Evolutionary conservation across 2,888 invertebrate genomes (phyloP), one percentile per base, ranked within the genome.

Genomic region (Troides oblongomaculatus): DNA sequence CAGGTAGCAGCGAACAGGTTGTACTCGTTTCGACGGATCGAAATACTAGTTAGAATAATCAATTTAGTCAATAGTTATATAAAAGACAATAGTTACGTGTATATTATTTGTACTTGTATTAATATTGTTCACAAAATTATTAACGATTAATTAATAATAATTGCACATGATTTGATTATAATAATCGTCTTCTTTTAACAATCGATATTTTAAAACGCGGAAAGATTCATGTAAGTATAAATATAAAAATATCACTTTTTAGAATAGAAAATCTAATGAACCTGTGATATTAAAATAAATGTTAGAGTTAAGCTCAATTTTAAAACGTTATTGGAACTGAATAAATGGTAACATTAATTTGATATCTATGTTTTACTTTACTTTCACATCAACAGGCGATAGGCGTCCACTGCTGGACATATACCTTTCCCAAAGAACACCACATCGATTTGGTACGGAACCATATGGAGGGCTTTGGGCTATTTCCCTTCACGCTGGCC

Each of bases 221-320:
- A 53, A 17, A 53, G 39, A 30, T 30, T 18, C 46, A 64, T 36
- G 56, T 69, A 69, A 69, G 46, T 61, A 57, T 66, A 63, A 67
- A 70, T 64, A n/a, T 62, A 65, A 46, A 70, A 71, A 74, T 74
- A 70, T 76, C 72, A 70, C 69, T 76, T 70, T 30, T 70, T 71
- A 74, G 71, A 74, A 72, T 74, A 71, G 74, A 75, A 74, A 58
- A 67, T 73, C 76, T 83, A 79, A 84, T 87, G 88, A 83, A 86
- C 82, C 91, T 91, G 92, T 91, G 92, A 91, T 91, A 91, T 85
- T 90, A 83, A 89, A 82, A 78, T 84, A 87, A 89, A 88, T 81
- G 78, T 84, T 89, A 88, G 84, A 77, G 77, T 82, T 86, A 82
- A 71, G 72, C 68, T 66, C 81, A 77, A 84, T 79, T 87, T 83